Conservation (phyloP, 2,888 invertebrate genomes). For the Orchesella flavescens region DNA sequence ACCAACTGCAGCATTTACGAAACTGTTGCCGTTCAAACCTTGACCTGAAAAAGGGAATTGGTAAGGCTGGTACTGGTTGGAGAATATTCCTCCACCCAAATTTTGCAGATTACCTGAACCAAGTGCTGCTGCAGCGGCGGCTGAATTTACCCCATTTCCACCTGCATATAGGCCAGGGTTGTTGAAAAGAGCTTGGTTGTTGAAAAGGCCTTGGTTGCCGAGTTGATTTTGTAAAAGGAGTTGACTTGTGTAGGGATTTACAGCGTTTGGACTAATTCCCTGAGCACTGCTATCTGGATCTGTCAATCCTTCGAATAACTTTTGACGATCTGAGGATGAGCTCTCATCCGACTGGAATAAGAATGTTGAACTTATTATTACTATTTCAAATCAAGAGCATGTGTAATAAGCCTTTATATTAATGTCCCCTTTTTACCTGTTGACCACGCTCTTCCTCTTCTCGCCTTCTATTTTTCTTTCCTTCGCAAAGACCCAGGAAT, state of each 20-base stretch:
- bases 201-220: too few relatives aligned
- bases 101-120: slow-evolving; percentile 52
- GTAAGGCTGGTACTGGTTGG: slow-evolving; percentile 36
- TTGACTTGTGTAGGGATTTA: slow-evolving; percentile 48
- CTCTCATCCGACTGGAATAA: background rate
- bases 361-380: background rate
- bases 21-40: slow-evolving; percentile 31
- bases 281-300: slow-evolving; percentile 64
- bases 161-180: slow-evolving; percentile 26
- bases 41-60: slow-evolving; percentile 28
- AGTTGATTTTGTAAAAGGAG: slow-evolving; percentile 56
- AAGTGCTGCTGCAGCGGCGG: background rate
- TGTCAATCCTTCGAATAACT: slow-evolving; percentile 50
- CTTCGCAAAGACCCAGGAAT: background rate
- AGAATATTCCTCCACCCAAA: slow-evolving; percentile 53
- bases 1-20: slow-evolving; percentile 48
- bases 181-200: slow-evolving; percentile 46
- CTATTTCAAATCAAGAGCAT: background rate
- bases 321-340: slow-evolving; percentile 35
- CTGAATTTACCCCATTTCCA: slow-evolving; percentile 7
- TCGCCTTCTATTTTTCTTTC: slow-evolving; percentile 14
- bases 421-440: background rate
- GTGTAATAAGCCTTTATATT: too few relatives aligned
- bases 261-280: slow-evolving; percentile 44
- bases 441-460: background rate